These are phyloP conservation scores for Glyphotaelius pellucidus DNA, from an alignment of 2,888 invertebrate species.

Conservation along the genomic window DNA sequence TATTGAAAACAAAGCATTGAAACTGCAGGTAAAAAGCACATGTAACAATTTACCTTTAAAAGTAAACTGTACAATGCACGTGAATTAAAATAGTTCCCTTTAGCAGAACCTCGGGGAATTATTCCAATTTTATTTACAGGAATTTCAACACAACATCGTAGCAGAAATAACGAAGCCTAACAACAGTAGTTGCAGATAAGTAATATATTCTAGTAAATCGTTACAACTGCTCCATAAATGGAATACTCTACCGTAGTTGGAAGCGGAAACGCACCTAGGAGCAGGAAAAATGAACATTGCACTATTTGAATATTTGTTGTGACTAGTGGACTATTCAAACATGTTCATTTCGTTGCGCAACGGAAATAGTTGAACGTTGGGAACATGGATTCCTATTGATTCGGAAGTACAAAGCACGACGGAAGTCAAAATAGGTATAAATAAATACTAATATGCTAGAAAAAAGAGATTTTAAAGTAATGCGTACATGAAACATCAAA, in stretches of 20 bases:
- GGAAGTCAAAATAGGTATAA: not conserved
- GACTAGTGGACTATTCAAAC: not conserved
- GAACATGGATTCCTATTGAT: not conserved
- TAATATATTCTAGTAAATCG: not conserved
- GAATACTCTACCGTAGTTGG: not conserved
- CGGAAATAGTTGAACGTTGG: not conserved
- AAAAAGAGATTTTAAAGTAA: not conserved
- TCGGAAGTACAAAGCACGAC: not conserved
- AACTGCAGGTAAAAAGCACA: not conserved
- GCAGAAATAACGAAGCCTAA: conserved; percentile 7
- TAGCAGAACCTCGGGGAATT: conserved; percentile 1
- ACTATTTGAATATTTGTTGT: not conserved
- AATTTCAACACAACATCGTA: not conserved
- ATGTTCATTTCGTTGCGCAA: not conserved
- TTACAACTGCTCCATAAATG: conserved; percentile 26
- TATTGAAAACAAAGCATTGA: not conserved
- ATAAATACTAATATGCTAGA: not conserved
- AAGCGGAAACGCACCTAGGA: conserved; percentile 7
- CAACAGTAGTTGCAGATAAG: not conserved
- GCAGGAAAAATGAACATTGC: conserved; percentile 1
- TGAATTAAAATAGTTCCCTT: not conserved
- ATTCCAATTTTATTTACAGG: conserved; percentile 6
- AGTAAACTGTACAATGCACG: not conserved
- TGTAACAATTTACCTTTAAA: not conserved
- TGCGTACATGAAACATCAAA: not conserved